These are phyloP conservation scores for Julus scanicus DNA, from an alignment of 2,888 invertebrate species.

Conservation along the genomic window DNA sequence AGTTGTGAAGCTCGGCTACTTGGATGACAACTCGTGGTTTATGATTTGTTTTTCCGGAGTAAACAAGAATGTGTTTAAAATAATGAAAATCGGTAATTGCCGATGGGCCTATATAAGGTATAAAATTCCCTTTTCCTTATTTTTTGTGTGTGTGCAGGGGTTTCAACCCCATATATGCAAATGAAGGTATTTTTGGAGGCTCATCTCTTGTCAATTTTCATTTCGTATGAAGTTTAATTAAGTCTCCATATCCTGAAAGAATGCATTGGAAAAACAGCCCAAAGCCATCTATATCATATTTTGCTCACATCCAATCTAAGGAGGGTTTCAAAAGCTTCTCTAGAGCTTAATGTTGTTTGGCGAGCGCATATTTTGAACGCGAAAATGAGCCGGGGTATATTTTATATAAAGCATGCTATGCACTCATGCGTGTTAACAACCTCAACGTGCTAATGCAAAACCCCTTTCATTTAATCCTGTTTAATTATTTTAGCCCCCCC, in stretches of 20 bases:
- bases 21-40: neutral
- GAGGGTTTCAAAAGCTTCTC: slow-evolving; percentile 47
- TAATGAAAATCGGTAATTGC: slow-evolving; percentile 39
- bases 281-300: slow-evolving; percentile 42
- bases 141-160: neutral
- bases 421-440: slow-evolving; percentile 39
- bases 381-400: slow-evolving; percentile 35
- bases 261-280: slow-evolving; percentile 41
- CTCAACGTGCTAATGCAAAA: slow-evolving; percentile 47
- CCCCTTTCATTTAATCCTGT: slow-evolving; percentile 47
- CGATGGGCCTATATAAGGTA: neutral
- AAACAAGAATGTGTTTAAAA: slow-evolving; percentile 39
- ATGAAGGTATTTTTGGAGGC: slow-evolving; percentile 40
- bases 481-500: slow-evolving; percentile 44
- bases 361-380: slow-evolving; percentile 31
- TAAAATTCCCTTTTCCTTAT: neutral
- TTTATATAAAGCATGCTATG: slow-evolving; percentile 35
- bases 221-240: slow-evolving; percentile 40
- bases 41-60: slow-evolving; percentile 26
- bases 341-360: slow-evolving; percentile 47
- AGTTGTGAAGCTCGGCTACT: neutral
- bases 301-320: slow-evolving; percentile 36
- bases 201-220: slow-evolving; percentile 45
- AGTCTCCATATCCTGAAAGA: slow-evolving; percentile 45
- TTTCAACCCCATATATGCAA: neutral